These are phyloP conservation scores for Lasaia peninsularis DNA, from an alignment of 1,140 invertebrate species.

Conservation along the genomic window DNA sequence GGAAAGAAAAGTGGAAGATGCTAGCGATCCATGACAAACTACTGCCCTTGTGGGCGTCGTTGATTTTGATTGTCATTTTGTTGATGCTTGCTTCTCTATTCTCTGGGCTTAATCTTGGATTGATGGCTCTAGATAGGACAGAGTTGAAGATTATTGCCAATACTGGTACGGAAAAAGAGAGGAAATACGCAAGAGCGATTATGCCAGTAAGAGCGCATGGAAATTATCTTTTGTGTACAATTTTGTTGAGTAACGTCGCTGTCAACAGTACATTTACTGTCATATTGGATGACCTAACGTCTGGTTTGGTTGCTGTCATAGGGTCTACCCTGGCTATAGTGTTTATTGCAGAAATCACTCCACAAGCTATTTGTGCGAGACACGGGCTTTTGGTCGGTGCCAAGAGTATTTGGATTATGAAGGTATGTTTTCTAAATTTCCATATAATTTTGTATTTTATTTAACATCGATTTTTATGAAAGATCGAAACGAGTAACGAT, in stretches of 20 bases:
- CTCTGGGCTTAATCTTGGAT: constrained; percentile 96
- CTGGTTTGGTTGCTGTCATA: constrained; percentile 90
- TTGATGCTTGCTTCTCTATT: constrained; percentile 94
- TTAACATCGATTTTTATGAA: no score
- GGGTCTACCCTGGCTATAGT: constrained; percentile 96
- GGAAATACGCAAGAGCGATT: constrained; percentile 90
- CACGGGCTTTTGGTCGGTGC: constrained; percentile 97
- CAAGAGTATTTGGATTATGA: constrained; percentile 95
- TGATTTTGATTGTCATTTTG: constrained; percentile 87
- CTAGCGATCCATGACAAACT: constrained; percentile 83
- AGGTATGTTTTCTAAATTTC: constrained; percentile 71
- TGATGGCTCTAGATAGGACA: constrained; percentile 97
- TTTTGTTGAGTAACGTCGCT: constrained; percentile 98
- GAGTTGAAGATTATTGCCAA: constrained; percentile 96
- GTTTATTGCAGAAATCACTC: constrained; percentile 98
- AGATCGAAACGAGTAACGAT: no score
- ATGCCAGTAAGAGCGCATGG: constrained; percentile 93
- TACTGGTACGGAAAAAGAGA: constrained; percentile 87
- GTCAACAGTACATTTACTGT: constrained; percentile 99
- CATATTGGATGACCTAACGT: constrained; percentile 95
- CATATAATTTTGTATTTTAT: no score
- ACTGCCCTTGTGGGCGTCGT: constrained; percentile 86
- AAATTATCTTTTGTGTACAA: constrained; percentile 96
- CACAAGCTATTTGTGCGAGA: constrained; percentile 93
- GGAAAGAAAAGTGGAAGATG: constrained; percentile 80